Evolutionary conservation across 2,888 invertebrate genomes (phyloP).

Genomic region (Chrysotoxum bicinctum): DNA sequence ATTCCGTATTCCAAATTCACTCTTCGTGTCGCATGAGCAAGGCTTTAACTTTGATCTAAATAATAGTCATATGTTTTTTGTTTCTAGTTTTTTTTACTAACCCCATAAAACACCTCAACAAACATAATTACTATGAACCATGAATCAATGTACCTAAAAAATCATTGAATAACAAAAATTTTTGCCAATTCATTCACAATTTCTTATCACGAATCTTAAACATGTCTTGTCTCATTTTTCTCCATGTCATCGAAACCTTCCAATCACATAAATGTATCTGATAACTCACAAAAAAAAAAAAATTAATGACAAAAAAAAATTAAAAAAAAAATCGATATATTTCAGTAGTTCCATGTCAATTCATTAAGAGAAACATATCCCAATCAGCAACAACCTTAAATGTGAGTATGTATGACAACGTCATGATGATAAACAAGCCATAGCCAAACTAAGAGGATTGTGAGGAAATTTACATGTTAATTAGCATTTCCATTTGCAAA

Average conservation of each 20-base stretch:
- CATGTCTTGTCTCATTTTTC: slow-evolving; percentile 4
- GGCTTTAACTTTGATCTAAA: too few relatives aligned
- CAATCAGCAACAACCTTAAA: background rate
- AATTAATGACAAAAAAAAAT: background rate
- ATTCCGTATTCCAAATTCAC: too few relatives aligned
- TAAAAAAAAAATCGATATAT: slow-evolving; percentile 4
- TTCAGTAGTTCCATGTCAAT: slow-evolving; percentile 61
- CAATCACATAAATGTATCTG: slow-evolving; percentile 11
- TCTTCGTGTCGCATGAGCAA: too few relatives aligned
- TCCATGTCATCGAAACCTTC: slow-evolving; percentile 12
- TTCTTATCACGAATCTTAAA: background rate
- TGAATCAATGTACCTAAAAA: too few relatives aligned
- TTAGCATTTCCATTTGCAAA: slow-evolving; percentile 54
- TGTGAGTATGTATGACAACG: slow-evolving; percentile 9
- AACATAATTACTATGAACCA: too few relatives aligned
- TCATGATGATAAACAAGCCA: slow-evolving; percentile 26
- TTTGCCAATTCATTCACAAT: slow-evolving; percentile 11
- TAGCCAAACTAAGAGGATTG: slow-evolving; percentile 18
- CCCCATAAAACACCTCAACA: too few relatives aligned
- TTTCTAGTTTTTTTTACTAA: too few relatives aligned
- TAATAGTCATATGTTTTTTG: too few relatives aligned
- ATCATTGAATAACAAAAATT: background rate
- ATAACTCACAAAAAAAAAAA: background rate
- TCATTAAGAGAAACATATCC: slow-evolving; percentile 41
- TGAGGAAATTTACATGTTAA: slow-evolving; percentile 49